phyloP scores from a whole-genome alignment of 2,888 invertebrate genomes.

The Platycheirus albimanus region DNA sequence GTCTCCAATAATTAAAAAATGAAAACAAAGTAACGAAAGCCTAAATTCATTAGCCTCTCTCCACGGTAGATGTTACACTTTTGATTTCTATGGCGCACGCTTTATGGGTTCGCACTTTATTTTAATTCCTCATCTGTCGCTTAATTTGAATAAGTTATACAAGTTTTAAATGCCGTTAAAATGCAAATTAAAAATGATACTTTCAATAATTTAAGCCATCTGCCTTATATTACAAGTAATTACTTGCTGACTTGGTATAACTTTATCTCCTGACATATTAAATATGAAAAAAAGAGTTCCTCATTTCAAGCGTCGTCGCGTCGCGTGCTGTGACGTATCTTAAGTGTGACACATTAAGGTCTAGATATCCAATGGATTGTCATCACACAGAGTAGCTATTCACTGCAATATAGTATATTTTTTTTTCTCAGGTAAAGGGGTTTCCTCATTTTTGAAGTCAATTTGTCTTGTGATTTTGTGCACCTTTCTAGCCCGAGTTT shows the following conservation, averaged over 20 bases:
- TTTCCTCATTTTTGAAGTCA: conserved; percentile 50
- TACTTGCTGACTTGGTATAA: background rate
- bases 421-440: conserved; percentile 45
- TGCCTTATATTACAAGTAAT: background rate
- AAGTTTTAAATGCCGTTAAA: too few species aligned
- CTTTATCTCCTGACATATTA: background rate
- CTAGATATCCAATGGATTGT: background rate
- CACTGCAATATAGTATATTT: too few species aligned
- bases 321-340: background rate
- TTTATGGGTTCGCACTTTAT: background rate
- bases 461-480: conserved; percentile 8
- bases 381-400: background rate
- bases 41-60: background rate
- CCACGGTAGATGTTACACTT: background rate
- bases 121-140: background rate
- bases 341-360: background rate
- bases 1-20: too few species aligned
- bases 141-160: background rate
- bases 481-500: conserved; percentile 9
- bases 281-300: background rate
- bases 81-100: background rate
- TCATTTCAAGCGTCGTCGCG: background rate
- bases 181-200: background rate
- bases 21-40: too few species aligned
- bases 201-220: too few species aligned